Evolutionary conservation across 2,113 vertebrate genomes (phyloP), one percentile per base, ranked within the genome.

Genomic region (Monopterus albus): DNA sequence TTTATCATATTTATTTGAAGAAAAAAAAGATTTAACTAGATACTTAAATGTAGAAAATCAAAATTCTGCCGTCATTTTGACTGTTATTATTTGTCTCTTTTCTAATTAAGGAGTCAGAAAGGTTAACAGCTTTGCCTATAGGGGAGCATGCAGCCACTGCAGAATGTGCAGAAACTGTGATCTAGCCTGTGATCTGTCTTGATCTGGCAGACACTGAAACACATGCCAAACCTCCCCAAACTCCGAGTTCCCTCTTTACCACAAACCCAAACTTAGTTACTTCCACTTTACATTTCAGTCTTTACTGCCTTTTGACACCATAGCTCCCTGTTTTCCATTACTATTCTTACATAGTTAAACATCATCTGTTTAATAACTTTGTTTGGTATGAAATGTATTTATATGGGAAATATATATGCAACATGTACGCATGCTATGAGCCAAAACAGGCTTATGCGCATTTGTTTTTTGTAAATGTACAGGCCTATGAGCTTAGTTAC

Each of bases 371-470:
- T 75, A 29, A 76, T 56, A 23, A 29, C 36, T 47, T 59, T 11
- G 15, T 73, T 79, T 78, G 58, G 47, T 85, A 87, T 83, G 50
- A 80, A 73, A 89, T 83, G 82, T 88, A 90, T 92, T 90, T 89
- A 86, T 88, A 89, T 73, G 31, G 52, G 20, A 76, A 75, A 77
- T 87, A 82, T 85, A 84, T 89, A 90, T 88, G 82, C 85, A 89
- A 89, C 90, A 92, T 92, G 85, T 91, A 92, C 35, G 92, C 92
- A 94, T 93, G 93, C 82, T 76, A 62, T 67, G 51, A 60, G 83
- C 64, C 84, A 67, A n/a, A 83, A 86, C 64, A 61, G 71, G 75
- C 79, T 70, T 5, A 55, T 25, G 47, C 56, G 57, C 60, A 60
- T 38, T 35, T 45, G 21, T 69, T 53, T 82, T 82, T 61, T 79